Conservation (phyloP, 2,797 vertebrate species). For the Morelia viridis region DNA sequence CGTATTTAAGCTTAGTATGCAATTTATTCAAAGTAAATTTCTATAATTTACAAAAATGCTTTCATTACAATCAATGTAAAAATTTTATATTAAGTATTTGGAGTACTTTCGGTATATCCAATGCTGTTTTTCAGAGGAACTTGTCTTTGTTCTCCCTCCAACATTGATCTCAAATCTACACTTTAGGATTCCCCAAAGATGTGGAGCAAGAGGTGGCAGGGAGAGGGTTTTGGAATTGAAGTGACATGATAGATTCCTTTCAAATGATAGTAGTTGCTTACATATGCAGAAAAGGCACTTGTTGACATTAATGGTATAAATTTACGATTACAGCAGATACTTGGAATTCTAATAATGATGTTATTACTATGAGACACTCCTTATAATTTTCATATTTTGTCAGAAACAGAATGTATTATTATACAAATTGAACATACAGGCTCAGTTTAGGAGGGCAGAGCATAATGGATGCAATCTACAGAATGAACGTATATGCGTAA, state of each 20-base stretch:
- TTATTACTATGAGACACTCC: background rate
- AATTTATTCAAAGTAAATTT: background rate
- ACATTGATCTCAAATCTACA: background rate
- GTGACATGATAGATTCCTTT: background rate
- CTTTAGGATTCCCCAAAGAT: background rate
- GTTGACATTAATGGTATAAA: background rate
- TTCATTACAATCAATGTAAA: background rate
- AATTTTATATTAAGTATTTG: background rate
- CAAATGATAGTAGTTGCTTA: background rate
- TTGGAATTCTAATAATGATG: background rate
- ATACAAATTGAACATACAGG: background rate
- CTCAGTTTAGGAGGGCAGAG: background rate
- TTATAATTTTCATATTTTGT: background rate
- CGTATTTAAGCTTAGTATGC: background rate
- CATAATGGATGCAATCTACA: background rate
- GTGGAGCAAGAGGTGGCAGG: background rate
- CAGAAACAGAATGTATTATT: background rate
- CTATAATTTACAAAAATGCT: background rate
- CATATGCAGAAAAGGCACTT: background rate
- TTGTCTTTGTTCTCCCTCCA: background rate
- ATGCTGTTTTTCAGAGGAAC: background rate
- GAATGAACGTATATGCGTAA: background rate
- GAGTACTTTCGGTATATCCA: background rate
- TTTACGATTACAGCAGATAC: background rate
- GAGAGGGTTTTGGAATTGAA: background rate